These are phyloP conservation scores for Atherinosoma microstoma DNA, from an alignment of 2,797 vertebrate genomes.

Conservation along the genomic window DNA sequence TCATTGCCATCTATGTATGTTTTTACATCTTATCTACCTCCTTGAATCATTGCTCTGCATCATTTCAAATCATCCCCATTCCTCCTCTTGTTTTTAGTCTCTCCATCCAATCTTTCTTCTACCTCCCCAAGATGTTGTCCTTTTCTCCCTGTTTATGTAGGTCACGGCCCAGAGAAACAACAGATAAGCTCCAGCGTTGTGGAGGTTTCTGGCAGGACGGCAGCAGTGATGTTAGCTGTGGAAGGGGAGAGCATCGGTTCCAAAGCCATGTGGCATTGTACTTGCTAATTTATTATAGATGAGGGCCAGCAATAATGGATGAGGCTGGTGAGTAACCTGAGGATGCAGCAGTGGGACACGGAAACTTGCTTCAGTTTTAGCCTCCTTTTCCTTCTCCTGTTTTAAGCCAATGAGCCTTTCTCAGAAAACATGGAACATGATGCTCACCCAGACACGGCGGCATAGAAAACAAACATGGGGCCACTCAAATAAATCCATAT, in stretches of 20 bases:
- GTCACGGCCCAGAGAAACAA: constrained; percentile 57
- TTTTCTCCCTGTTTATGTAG: constrained; percentile 58
- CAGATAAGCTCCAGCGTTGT: constrained; percentile 32
- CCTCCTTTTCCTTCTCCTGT: constrained; percentile 69
- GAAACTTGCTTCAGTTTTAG: constrained; percentile 72
- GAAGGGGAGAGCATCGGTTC: constrained; percentile 65
- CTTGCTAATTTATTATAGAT: constrained; percentile 83
- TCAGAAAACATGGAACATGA: constrained; percentile 69
- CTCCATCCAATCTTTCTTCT: constrained; percentile 4
- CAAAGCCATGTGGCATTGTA: constrained; percentile 78
- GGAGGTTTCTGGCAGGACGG: constrained; percentile 44
- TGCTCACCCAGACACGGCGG: constrained; percentile 43
- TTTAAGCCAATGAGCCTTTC: constrained; percentile 60
- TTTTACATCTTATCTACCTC: constrained; percentile 6
- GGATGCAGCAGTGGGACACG: constrained; percentile 78
- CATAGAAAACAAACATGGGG: constrained; percentile 62
- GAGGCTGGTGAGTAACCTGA: constrained; percentile 85
- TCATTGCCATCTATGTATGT: constrained; percentile 2
- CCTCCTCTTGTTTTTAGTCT: constrained; percentile 22
- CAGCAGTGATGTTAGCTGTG: constrained; percentile 43
- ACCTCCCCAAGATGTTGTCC: constrained; percentile 21
- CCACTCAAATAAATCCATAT: constrained; percentile 56
- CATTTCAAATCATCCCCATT: constrained; percentile 22
- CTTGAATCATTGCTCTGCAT: constrained; percentile 38
- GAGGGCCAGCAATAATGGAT: constrained; percentile 84